Conservation (phyloP, 2,888 invertebrate genomes). For the Heliconius hortense region DNA sequence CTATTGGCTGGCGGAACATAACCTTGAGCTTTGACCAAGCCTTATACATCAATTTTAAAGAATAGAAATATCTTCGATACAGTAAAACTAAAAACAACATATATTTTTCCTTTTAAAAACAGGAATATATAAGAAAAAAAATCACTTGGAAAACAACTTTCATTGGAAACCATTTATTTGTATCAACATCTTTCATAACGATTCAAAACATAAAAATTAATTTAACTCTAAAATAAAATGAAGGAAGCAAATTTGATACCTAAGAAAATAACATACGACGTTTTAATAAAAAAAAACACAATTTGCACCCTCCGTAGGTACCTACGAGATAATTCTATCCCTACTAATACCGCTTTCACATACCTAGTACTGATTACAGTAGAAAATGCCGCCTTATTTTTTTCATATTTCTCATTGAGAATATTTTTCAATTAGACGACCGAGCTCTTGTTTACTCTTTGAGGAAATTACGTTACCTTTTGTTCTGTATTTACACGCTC, state of each 20-base stretch:
- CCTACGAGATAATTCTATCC: constrained; percentile 44
- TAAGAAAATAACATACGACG: constrained; percentile 3
- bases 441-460: constrained; percentile 24
- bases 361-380: constrained; percentile 46
- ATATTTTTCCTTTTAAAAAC: background rate
- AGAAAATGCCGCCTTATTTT: constrained; percentile 38
- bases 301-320: constrained; percentile 40
- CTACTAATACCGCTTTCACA: constrained; percentile 45
- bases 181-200: background rate
- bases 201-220: background rate
- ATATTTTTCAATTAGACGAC: constrained; percentile 42
- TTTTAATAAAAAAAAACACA: constrained; percentile 42
- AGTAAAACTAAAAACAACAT: background rate
- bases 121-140: background rate
- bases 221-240: background rate
- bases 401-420: constrained; percentile 34
- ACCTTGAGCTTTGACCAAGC: background rate
- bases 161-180: too few relatives aligned
- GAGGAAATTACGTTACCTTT: constrained; percentile 26
- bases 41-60: background rate
- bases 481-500: constrained; percentile 23
- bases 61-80: background rate
- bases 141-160: too few relatives aligned
- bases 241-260: background rate
- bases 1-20: background rate